phyloP scores from a whole-genome alignment of 2,888 invertebrate species.

The Agriotes lineatus region DNA sequence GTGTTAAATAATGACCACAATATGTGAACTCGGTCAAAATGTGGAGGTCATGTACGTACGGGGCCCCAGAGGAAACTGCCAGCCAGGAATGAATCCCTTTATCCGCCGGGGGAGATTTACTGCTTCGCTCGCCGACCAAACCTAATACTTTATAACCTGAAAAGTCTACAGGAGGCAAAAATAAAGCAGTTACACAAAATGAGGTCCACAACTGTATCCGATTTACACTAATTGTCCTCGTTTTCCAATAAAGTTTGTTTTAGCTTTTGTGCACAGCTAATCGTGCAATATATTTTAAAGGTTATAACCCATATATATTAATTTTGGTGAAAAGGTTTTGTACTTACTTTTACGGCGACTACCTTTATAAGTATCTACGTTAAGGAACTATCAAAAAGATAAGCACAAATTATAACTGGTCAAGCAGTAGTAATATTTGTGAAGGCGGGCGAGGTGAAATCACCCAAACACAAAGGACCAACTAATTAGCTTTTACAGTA shows the following conservation, averaged over 20 bases:
- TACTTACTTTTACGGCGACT: too few species aligned
- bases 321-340: too few species aligned
- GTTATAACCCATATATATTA: too few species aligned
- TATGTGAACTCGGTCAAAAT: slow-evolving; percentile 51
- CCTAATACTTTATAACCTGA: slow-evolving; percentile 55
- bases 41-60: slow-evolving; percentile 47
- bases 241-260: slow-evolving; percentile 12
- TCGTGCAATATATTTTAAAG: too few species aligned
- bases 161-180: slow-evolving; percentile 49
- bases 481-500: too few species aligned
- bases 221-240: slow-evolving; percentile 37
- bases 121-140: slow-evolving; percentile 51
- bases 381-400: too few species aligned
- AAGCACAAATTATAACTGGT: too few species aligned
- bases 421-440: too few species aligned
- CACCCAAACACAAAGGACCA: too few species aligned
- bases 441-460: too few species aligned
- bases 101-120: slow-evolving; percentile 56
- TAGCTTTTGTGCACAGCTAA: too few species aligned
- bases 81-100: slow-evolving; percentile 51
- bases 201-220: slow-evolving; percentile 31
- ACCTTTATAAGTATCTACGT: too few species aligned
- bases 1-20: slow-evolving; percentile 46
- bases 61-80: slow-evolving; percentile 53
- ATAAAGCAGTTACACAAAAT: slow-evolving; percentile 47